Base-by-base conservation (phyloP, 2,888 invertebrate species). In the Vannuccia rotundouncinata region DNA sequence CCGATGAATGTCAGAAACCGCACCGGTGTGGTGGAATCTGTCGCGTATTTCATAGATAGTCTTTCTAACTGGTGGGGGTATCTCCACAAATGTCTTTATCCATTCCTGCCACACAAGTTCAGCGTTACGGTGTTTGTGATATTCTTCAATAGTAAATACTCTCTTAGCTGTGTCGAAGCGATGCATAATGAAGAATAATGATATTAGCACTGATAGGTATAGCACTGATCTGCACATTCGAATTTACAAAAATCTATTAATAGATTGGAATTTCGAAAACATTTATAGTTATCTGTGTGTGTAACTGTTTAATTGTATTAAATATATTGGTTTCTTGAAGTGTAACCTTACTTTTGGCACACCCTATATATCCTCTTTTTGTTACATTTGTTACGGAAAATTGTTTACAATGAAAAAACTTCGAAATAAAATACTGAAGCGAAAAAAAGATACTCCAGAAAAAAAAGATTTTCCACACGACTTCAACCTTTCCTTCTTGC, bases 111-210 rank as follows among this genome's bases (percentile, higher is more conserved):
- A 27, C 66, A 66, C 66, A 66, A 66, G 66, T 66, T 66, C 66
- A 66, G 66, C 66, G 25, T 66, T 66, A 66, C 66, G 66, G 66
- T 66, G 66, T 66, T 66, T 66, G 66, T 66, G 66, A 66, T 66
- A 66, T 66, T 66, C 66, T 66, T 66, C 66, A 66, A 66, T 66
- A 66, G 25, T 66, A 13, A 66, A 66, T 66, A 66, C 66, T 66
- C 66, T 66, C 66, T 66, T 66, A 22, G 66, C 66, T 66, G 66
- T 66, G 66, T 66, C 25, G 22, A 66, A 66, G 66, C 66, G 22
- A 66, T 66, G 66, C 66, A 66, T 66, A 66, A 66, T 66, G 66
- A 66, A 66, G 66, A 66, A 66, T 66, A 66, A 66, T 66, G 66
- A 66, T 66, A 66, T 66, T 66, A 66, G 10, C 66, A 66, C 66